phyloP scores from a whole-genome alignment of 2,888 invertebrate species.

The Mesodorylaimus sp. region DNA sequence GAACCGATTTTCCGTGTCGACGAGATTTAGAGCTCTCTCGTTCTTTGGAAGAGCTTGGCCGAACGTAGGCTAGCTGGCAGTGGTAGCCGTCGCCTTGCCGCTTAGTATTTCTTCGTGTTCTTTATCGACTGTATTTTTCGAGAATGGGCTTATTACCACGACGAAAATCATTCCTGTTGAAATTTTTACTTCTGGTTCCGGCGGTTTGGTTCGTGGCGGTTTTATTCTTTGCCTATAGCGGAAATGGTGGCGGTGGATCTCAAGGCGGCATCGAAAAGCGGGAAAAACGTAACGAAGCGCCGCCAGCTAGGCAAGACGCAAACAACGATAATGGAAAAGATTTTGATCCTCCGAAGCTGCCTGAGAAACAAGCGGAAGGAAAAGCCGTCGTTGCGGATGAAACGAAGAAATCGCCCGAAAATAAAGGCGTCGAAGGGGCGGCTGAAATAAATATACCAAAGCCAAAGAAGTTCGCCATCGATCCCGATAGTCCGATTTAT shows the following conservation, averaged over 20 bases:
- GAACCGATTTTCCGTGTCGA: too few species aligned
- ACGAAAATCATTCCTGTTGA: slow-evolving; percentile 12
- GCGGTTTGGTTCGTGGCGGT: slow-evolving; percentile 23
- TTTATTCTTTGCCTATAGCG: slow-evolving; percentile 20
- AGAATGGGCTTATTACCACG: slow-evolving; percentile 1
- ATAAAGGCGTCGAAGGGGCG: not conserved
- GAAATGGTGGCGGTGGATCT: slow-evolving; percentile 1
- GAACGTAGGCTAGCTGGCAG: too few species aligned
- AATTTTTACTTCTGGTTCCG: slow-evolving; percentile 23
- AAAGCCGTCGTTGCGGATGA: not conserved
- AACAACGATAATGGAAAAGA: slow-evolving; percentile 1
- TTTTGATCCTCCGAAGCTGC: slow-evolving; percentile 12
- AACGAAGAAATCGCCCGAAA: slow-evolving; percentile 8
- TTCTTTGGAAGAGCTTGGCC: too few species aligned
- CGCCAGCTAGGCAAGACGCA: not conserved
- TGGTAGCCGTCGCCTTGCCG: too few species aligned
- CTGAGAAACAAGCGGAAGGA: not conserved
- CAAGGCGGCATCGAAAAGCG: not conserved
- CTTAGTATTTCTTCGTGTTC: too few species aligned
- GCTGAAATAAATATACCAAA: slow-evolving; percentile 19
- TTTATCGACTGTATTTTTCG: too few species aligned
- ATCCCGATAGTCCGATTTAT: slow-evolving; percentile 26
- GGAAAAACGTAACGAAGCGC: not conserved
- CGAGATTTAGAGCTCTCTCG: too few species aligned
- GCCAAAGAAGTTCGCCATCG: slow-evolving; percentile 20